phyloP scores from a whole-genome alignment of 2,888 invertebrate genomes.

The Campoplex nolae region DNA sequence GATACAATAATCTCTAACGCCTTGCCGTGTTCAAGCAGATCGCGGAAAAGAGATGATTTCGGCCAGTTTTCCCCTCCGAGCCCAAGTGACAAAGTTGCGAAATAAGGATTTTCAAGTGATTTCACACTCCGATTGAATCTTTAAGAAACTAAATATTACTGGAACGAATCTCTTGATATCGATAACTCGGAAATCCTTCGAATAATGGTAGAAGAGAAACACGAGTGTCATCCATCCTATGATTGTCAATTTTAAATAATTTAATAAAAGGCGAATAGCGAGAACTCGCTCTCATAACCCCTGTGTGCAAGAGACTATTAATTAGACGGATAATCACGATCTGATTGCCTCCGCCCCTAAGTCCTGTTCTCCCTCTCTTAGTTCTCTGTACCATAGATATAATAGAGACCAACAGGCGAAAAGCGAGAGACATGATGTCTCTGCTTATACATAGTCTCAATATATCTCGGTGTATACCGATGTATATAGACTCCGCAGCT shows the following conservation, averaged over 20 bases:
- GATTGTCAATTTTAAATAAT: slow-evolving; percentile 67
- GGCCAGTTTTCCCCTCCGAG: not conserved
- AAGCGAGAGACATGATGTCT: slow-evolving; percentile 26
- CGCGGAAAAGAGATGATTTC: not conserved
- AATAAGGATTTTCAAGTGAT: not conserved
- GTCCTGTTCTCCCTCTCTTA: slow-evolving; percentile 41
- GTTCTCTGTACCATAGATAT: slow-evolving; percentile 52
- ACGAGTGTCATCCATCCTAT: slow-evolving; percentile 44
- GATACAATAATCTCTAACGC: not conserved
- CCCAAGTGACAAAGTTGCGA: not conserved
- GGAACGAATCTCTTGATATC: slow-evolving; percentile 25
- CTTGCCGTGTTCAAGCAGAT: not conserved
- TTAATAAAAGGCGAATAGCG: slow-evolving; percentile 48
- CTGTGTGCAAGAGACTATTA: slow-evolving; percentile 64
- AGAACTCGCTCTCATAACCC: slow-evolving; percentile 38
- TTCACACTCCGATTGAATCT: not conserved
- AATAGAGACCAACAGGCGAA: slow-evolving; percentile 40
- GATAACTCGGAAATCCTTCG: slow-evolving; percentile 1
- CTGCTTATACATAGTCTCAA: slow-evolving; percentile 33
- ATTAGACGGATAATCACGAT: slow-evolving; percentile 69
- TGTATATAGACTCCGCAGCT: slow-evolving; percentile 53
- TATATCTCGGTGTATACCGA: slow-evolving; percentile 22
- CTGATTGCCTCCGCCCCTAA: slow-evolving; percentile 64
- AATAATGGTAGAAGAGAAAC: slow-evolving; percentile 12
- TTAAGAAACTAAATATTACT: not conserved